phyloP scores from a whole-genome alignment of 2,797 vertebrate species.

The Chiroxiphia lanceolata region DNA sequence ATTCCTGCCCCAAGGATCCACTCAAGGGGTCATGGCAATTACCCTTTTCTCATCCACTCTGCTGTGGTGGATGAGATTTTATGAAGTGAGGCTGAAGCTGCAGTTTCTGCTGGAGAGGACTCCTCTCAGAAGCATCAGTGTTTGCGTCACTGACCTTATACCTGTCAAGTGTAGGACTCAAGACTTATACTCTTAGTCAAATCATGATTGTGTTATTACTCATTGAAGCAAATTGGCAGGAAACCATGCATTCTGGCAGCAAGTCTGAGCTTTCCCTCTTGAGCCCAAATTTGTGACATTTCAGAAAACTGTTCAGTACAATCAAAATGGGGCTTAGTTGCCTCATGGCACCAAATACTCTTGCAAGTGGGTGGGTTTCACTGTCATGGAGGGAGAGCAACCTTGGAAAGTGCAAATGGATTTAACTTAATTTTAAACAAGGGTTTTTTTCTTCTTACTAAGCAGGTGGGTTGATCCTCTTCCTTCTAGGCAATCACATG shows the following conservation, averaged over 20 bases:
- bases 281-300: background rate
- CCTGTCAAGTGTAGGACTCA: background rate
- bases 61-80: background rate
- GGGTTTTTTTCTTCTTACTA: background rate
- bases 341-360: background rate
- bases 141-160: background rate
- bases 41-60: background rate
- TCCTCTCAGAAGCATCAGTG: background rate
- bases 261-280: constrained; percentile 7
- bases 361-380: background rate
- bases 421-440: background rate
- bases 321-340: background rate
- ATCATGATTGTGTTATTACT: background rate
- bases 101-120: background rate
- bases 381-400: background rate
- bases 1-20: background rate
- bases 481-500: background rate
- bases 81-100: background rate
- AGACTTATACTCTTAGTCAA: background rate
- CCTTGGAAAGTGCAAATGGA: background rate
- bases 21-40: background rate
- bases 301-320: background rate
- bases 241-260: background rate
- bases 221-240: background rate
- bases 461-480: background rate